phyloP scores from a whole-genome alignment of 2,113 vertebrate genomes.

The Enhydra lutris region DNA sequence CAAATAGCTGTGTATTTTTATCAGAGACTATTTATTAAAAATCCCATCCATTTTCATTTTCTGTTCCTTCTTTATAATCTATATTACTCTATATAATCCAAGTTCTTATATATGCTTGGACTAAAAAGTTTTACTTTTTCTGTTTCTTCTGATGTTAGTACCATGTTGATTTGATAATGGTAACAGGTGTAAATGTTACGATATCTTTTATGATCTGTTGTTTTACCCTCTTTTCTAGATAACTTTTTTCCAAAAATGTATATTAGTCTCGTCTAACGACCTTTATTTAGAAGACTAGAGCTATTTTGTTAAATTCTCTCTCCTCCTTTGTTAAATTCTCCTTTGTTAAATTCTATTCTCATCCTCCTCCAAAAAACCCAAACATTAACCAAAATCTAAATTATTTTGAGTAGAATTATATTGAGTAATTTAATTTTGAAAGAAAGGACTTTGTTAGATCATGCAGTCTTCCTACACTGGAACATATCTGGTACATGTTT shows the following conservation, averaged over 20 bases:
- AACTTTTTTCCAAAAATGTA: background rate
- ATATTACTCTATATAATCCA: background rate
- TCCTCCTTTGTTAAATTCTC: background rate
- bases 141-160: background rate
- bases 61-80: background rate
- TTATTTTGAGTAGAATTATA: constrained; percentile 37
- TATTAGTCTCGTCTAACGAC: background rate
- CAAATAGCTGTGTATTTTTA: background rate
- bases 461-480: background rate
- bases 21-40: background rate
- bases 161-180: background rate
- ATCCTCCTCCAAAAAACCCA: background rate
- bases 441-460: background rate
- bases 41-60: background rate
- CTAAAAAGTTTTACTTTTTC: background rate
- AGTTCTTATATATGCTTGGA: background rate
- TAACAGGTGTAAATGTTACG: background rate
- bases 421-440: constrained; percentile 8
- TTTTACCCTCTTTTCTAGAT: background rate
- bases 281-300: background rate
- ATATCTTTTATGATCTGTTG: background rate
- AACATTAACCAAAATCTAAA: background rate
- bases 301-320: background rate
- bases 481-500: background rate
- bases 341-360: background rate